A percentile compares a stretch with the other conserved stretches of the same genome.
These are phyloP conservation scores for Cryptocephalus primarius DNA, from an alignment of 2,888 invertebrate species.

Conservation along the genomic window DNA sequence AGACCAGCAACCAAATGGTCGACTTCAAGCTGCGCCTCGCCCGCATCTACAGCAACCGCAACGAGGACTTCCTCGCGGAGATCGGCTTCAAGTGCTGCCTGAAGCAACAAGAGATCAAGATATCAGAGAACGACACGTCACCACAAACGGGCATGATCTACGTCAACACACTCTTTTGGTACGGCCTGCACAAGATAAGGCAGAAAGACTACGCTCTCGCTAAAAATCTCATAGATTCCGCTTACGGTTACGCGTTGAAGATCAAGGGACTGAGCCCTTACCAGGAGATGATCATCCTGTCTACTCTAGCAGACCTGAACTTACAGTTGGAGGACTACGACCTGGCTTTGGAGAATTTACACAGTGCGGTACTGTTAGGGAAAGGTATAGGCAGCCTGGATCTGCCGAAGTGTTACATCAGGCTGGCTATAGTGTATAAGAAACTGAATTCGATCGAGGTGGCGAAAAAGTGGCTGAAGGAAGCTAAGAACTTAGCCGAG, in stretches of 20 bases:
- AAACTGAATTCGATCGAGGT: constrained; percentile 29
- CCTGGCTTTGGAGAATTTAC: constrained; percentile 33
- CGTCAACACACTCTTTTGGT: constrained; percentile 38
- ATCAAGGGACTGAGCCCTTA: constrained; percentile 34
- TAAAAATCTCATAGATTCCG: constrained; percentile 30
- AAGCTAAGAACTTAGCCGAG: constrained; percentile 29
- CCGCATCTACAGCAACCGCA: constrained; percentile 34
- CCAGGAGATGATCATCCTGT: constrained; percentile 39
- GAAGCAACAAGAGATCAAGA: constrained; percentile 31
- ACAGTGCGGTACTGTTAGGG: constrained; percentile 36
- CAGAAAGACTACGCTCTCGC: constrained; percentile 27
- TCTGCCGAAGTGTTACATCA: constrained; percentile 35
- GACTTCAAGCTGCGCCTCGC: constrained; percentile 37
- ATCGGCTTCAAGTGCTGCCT: constrained; percentile 37
- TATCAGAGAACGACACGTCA: constrained; percentile 29
- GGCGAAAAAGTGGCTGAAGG: constrained; percentile 31
- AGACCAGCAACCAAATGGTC: constrained; percentile 33
- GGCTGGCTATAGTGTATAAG: constrained; percentile 34
- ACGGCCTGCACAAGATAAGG: constrained; percentile 35
- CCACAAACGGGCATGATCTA: constrained; percentile 36
- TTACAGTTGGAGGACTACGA: constrained; percentile 32
- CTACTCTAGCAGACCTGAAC: constrained; percentile 35
- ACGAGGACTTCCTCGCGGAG: constrained; percentile 33
- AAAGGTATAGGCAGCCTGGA: constrained; percentile 38
- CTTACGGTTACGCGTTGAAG: constrained; percentile 33